phyloP scores from a whole-genome alignment of 37 sponge, comb jelly and placozoan genomes.

The Corticium candelabrum region DNA sequence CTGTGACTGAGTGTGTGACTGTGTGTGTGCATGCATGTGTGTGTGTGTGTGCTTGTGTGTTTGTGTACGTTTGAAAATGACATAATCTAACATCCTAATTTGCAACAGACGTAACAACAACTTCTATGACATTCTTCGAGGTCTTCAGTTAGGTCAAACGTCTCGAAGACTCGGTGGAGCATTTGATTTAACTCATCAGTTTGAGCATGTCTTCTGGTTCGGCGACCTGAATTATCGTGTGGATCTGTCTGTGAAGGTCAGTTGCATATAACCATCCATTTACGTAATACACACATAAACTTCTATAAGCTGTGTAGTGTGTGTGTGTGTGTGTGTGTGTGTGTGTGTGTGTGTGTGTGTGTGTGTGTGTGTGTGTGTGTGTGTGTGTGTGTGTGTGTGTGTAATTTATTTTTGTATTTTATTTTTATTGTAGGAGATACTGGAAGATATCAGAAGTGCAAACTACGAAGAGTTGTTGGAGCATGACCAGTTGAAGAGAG shows the following conservation, averaged over 20 bases:
- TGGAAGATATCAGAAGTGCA: constrained; percentile 37
- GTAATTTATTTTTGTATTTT: neutral
- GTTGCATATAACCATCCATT: too few species aligned
- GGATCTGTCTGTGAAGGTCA: too few species aligned
- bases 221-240: constrained; percentile 94
- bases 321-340: constrained; percentile 24
- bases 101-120: constrained; percentile 86
- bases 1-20: neutral
- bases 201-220: constrained; percentile 92
- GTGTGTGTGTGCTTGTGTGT: constrained; percentile 5
- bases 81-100: too few species aligned
- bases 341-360: constrained; percentile 13
- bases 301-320: too few species aligned
- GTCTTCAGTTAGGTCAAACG: constrained; percentile 50
- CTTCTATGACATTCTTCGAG: constrained; percentile 84
- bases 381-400: constrained; percentile 6
- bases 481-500: constrained; percentile 75
- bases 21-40: neutral
- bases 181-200: constrained; percentile 83
- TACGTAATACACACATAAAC: too few species aligned
- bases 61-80: too few species aligned
- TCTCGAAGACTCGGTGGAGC: constrained; percentile 22
- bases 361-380: constrained; percentile 33
- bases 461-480: constrained; percentile 42
- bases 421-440: constrained; percentile 34